Evolutionary conservation across 2,888 invertebrate species (phyloP), one percentile per base, ranked within the genome.

Genomic region (Prosopocoilus inquinatus): DNA sequence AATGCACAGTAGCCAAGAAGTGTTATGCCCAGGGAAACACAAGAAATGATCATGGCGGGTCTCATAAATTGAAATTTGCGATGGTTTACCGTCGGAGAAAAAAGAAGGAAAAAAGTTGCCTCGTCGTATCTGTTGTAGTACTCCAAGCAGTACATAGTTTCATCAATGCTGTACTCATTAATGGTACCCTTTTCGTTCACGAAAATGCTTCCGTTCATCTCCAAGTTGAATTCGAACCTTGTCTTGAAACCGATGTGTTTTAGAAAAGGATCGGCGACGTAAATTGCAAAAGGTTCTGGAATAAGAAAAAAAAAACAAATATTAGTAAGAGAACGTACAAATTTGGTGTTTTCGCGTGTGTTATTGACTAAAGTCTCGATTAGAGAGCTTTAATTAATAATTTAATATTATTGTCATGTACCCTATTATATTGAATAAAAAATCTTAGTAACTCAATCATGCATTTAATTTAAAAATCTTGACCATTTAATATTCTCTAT

Each of bases 41-140:
- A 52, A 9, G 56, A 56, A 8, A 48, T 45, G 7, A 52, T 56
- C 12, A 51, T 12, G 11, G 46, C 38, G 11, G 46, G 36, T 50
- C 46, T 55, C 11, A 28, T 45, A 9, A 55, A 16, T 15, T 41
- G 7, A 9, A 15, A 41, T 15, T 16, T 41, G 41, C 15, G 12
- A 7, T 41, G 13, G 7, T 41, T 16, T 41, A 15, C 16, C 5
- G 41, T 12, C 9, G 9, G 41, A 2, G 16, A 9, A 5, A 9
- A 16, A 2, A 41, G 41, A 2, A 41, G 41, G 12, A 41, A 41
- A 5, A 28, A 28, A 0, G 20, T 28, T 5, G 20, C 20, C 1
- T 28, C 20, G 20, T 28, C 20, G 9, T 11, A 41, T 15, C 13
- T 41, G 1, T 11, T 41, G 13, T 15, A 11, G 16, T 32, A 12